phyloP scores from a whole-genome alignment of 2,113 vertebrate genomes.

The Macrotis lagotis region DNA sequence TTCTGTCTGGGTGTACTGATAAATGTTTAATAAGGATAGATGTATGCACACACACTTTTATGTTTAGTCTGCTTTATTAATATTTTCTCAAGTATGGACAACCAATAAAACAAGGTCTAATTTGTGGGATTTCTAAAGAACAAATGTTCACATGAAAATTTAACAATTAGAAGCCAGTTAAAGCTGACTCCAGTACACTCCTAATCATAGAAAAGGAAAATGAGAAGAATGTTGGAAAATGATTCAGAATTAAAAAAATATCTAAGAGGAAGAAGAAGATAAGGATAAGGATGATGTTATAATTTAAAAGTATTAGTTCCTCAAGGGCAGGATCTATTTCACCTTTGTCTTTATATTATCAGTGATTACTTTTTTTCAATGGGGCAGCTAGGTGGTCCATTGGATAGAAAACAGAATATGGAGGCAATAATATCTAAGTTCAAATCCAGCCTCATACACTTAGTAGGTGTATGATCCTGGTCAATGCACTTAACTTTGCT shows the following conservation, averaged over 20 bases:
- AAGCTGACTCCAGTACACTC: neutral
- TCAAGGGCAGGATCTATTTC: neutral
- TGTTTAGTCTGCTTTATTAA: neutral
- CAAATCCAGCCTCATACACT: neutral
- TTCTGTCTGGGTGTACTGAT: neutral
- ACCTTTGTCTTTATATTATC: neutral
- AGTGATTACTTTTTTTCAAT: neutral
- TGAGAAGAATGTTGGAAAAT: neutral
- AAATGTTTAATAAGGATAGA: neutral
- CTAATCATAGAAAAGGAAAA: neutral
- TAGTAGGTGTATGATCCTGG: neutral
- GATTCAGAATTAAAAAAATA: neutral
- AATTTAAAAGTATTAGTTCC: neutral
- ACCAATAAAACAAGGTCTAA: neutral
- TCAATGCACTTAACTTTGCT: neutral
- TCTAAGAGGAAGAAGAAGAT: neutral
- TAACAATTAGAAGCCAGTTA: neutral
- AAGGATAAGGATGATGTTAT: neutral
- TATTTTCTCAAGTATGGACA: neutral
- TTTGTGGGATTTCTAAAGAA: too few species aligned
- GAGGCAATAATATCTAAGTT: neutral
- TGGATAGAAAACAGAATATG: neutral
- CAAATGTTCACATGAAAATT: neutral
- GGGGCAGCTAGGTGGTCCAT: neutral
- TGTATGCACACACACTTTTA: neutral